A percentile compares a stretch with the other conserved stretches of the same genome.
phyloP scores from a whole-genome alignment of 2,888 invertebrate genomes.

The Oligia strigilis region DNA sequence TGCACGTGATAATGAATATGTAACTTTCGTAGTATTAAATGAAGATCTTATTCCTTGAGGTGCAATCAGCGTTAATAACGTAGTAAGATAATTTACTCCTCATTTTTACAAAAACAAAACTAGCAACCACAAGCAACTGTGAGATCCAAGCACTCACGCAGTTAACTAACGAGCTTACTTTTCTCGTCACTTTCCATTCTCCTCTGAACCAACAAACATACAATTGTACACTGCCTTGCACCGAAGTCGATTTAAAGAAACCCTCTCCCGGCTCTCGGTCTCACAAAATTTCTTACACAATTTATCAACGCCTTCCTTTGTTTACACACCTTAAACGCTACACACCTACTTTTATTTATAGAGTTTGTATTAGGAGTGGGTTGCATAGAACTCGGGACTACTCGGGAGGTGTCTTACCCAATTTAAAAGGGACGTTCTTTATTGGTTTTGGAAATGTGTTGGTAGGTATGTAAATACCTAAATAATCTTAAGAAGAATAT shows the following conservation, averaged over 20 bases:
- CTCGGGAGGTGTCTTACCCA: not conserved
- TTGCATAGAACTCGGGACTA: slow-evolving; percentile 8
- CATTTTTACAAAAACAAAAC: slow-evolving; percentile 8
- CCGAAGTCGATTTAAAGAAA: slow-evolving; percentile 53
- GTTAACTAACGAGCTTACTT: slow-evolving; percentile 44
- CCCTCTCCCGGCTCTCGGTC: slow-evolving; percentile 27
- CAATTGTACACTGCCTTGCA: slow-evolving; percentile 15
- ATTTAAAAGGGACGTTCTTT: slow-evolving; percentile 10
- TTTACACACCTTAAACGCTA: slow-evolving; percentile 63
- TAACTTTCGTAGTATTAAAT: too few species aligned
- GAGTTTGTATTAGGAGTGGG: slow-evolving; percentile 24
- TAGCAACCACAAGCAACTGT: slow-evolving; percentile 10
- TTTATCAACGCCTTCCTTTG: slow-evolving; percentile 65
- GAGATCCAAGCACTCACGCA: slow-evolving; percentile 21
- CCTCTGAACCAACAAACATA: slow-evolving; percentile 16
- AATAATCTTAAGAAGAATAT: not conserved
- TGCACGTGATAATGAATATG: too few species aligned
- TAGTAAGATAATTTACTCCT: slow-evolving; percentile 8
- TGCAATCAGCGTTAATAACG: slow-evolving; percentile 21
- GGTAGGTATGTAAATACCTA: not conserved
- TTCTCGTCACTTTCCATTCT: slow-evolving; percentile 17
- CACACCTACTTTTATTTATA: slow-evolving; percentile 61
- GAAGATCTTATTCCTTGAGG: not conserved
- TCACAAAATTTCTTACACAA: slow-evolving; percentile 59
- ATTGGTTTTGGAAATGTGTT: slow-evolving; percentile 3